These are phyloP conservation scores for Amorpha juglandis DNA, from an alignment of 2,888 invertebrate species.

Conservation along the genomic window DNA sequence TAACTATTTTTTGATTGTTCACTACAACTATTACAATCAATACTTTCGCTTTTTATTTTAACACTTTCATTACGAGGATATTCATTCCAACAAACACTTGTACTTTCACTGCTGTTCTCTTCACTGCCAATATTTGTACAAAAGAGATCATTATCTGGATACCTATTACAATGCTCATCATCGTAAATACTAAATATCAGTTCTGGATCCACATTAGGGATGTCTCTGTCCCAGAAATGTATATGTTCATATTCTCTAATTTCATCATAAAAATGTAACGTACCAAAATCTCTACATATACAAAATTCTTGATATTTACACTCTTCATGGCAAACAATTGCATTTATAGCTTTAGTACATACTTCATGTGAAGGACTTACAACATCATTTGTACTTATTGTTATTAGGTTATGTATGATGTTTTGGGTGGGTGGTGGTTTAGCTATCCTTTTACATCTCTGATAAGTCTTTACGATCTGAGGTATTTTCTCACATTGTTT, in stretches of 20 bases:
- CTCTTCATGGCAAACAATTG: constrained; percentile 22
- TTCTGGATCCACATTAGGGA: constrained; percentile 45
- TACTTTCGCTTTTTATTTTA: not conserved
- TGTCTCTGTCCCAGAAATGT: constrained; percentile 59
- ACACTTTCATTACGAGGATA: not conserved
- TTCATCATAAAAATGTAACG: constrained; percentile 51
- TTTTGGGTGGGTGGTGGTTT: too few relatives aligned
- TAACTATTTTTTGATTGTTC: not conserved
- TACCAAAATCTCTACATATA: constrained; percentile 70
- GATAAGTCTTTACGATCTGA: constrained; percentile 55
- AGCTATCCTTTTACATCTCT: constrained; percentile 39
- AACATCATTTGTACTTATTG: constrained; percentile 29
- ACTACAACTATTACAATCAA: not conserved
- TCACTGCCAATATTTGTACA: constrained; percentile 28
- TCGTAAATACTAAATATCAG: constrained; percentile 61
- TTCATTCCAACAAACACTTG: constrained; percentile 8
- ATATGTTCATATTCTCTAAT: constrained; percentile 61
- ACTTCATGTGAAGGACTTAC: constrained; percentile 17
- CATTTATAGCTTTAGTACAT: constrained; percentile 32
- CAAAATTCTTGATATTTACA: constrained; percentile 52
- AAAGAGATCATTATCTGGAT: not conserved
- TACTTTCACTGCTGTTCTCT: constrained; percentile 30
- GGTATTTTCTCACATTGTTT: constrained; percentile 26
- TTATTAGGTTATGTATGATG: constrained; percentile 26
- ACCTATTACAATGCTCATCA: constrained; percentile 37